Conservation (phyloP, 1,140 invertebrate genomes). For the Drosophila watanabei region DNA sequence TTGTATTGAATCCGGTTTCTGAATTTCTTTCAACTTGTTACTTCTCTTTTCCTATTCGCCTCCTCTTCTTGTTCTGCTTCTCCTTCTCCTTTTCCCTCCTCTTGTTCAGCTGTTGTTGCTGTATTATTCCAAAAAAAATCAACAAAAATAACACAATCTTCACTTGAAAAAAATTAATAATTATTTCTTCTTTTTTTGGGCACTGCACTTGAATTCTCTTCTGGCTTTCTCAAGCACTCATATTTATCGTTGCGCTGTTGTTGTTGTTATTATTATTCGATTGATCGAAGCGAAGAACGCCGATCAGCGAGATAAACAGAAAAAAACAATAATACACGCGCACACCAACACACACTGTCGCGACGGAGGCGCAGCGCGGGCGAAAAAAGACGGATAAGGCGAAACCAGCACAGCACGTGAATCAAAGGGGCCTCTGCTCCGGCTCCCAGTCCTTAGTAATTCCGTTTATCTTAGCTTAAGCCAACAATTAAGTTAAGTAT, state of each 20-base stretch:
- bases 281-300: slow-evolving; percentile 17
- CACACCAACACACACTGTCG: slow-evolving; percentile 11
- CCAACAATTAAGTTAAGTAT: not conserved
- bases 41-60: slow-evolving; percentile 46
- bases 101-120: slow-evolving; percentile 17
- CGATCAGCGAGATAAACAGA: slow-evolving; percentile 22
- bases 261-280: slow-evolving; percentile 6
- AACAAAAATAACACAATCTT: slow-evolving; percentile 29
- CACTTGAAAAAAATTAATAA: slow-evolving; percentile 41
- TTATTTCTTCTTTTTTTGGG: slow-evolving; percentile 1
- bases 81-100: not conserved
- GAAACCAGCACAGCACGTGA: slow-evolving; percentile 8
- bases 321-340: slow-evolving; percentile 10
- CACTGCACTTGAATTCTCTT: slow-evolving; percentile 22
- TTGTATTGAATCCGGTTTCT: slow-evolving; percentile 74
- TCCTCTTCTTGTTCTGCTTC: slow-evolving; percentile 12
- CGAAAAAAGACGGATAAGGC: not conserved
- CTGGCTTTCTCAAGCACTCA: slow-evolving; percentile 6
- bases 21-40: slow-evolving; percentile 78
- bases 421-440: not conserved
- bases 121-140: slow-evolving; percentile 23
- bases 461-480: not conserved
- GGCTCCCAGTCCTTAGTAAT: not conserved
- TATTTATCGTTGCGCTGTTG: not conserved
- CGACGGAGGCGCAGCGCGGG: slow-evolving; percentile 5